Base-by-base conservation (phyloP, 2,888 invertebrate species). In the Liopterus haemorrhoidalis region DNA sequence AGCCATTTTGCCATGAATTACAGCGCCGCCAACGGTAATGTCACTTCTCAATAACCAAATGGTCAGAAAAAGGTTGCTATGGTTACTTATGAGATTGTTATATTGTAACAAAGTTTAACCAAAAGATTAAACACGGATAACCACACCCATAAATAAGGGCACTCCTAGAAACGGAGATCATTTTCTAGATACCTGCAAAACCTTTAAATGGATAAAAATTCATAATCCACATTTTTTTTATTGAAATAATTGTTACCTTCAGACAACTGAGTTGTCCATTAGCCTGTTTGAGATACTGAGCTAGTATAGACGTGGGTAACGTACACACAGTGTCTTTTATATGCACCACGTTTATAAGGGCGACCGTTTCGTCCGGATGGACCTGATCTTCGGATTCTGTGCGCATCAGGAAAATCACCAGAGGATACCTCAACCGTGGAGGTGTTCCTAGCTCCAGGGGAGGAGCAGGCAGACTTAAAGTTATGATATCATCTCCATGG, bases 231-330 rank as follows among this genome's bases (percentile, higher is more conserved):
- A n/a, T 8, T n/a, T 24, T 24, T 8, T 24, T 24, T 24, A 24
- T 8, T 8, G n/a, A 8, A 6, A 24, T 8, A 6, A 24, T 24
- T 24, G 16, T 68, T 69, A 88, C 88, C 80, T 89, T 87, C 54
- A 90, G 74, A 64, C 85, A 85, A 48, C 86, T 85, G 46, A 88
- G 70, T 60, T 85, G 84, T 28, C 87, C 87, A 58, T 83, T 84
- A 35, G 85, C 84, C 67, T 88, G 87, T 65, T 90, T 89, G 49
- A 90, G 71, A 68, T 87, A 89, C 69, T 90, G 89, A 33, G 86
- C 85, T 55, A 90, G 75, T 59, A 89, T 79, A 57, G 85, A 84
- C 56, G 89, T 88, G 37, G 85, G 83, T 56, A 87, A 70, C 24
- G 82, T 78, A 66, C 88, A 88, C 49, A 85, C 79, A 28, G 81